Evolutionary conservation across 2,797 vertebrate genomes (phyloP).

Genomic region (Sebastes taczanowskii): DNA sequence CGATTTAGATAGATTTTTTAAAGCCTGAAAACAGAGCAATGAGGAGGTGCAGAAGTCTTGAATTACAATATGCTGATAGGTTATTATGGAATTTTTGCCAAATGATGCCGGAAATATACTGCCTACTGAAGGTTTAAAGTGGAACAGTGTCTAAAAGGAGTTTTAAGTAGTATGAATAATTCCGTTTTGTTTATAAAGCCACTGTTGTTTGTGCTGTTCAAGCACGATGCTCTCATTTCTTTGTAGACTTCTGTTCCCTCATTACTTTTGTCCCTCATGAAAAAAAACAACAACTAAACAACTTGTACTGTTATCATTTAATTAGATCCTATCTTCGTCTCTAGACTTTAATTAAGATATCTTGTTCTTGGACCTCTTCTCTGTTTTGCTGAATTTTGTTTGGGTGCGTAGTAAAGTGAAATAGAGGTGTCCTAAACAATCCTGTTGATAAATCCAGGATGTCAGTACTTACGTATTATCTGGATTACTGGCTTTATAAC

Average conservation of each 20-base stretch:
- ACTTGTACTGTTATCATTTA: slow-evolving; percentile 50
- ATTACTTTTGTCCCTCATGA: slow-evolving; percentile 31
- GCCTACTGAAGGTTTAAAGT: no score
- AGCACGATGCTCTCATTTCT: not conserved
- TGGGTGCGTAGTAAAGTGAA: slow-evolving; percentile 5
- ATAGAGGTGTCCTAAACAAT: slow-evolving; percentile 1
- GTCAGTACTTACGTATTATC: not conserved
- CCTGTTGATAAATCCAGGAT: not conserved
- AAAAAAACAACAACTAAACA: slow-evolving; percentile 15
- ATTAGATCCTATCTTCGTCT: slow-evolving; percentile 54
- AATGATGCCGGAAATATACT: no score
- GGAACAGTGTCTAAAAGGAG: not conserved
- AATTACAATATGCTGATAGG: no score
- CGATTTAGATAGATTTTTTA: no score
- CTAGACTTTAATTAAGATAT: slow-evolving; percentile 52
- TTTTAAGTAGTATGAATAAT: not conserved
- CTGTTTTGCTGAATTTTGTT: slow-evolving; percentile 27
- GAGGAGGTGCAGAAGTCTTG: no score
- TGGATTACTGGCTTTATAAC: not conserved
- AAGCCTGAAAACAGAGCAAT: no score
- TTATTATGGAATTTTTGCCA: no score
- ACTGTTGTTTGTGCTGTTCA: not conserved
- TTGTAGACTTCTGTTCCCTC: slow-evolving; percentile 1
- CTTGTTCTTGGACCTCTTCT: slow-evolving; percentile 15
- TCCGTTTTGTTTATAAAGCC: not conserved